Base-by-base conservation (phyloP, 2,113 vertebrate species). In the Phrynocephalus versicolor region DNA sequence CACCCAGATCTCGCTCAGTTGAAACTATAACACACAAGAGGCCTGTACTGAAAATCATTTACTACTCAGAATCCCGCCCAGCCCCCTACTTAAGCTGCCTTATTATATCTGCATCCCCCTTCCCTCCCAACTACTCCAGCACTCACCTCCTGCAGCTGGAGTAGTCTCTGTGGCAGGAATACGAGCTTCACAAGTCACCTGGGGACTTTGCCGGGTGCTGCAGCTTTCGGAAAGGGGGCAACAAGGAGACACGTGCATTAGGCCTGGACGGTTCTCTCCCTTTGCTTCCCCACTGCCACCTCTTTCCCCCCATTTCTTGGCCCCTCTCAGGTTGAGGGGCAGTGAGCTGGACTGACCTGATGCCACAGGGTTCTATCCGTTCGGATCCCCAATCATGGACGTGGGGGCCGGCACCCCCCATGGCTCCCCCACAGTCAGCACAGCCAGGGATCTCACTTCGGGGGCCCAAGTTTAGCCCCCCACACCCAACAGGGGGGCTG, bases 381-480 rank as follows among this genome's bases (percentile, higher is more conserved):
- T 86, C 84, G 0, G 84, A 86, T 55, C 84, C 71, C 84, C 84
- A 86, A 39, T 86, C 84, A 2, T 86, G 84, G 57, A 74, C 70
- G 37, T 86, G 84, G 78, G 84, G 84, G 70, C 84, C 84, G 13
- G 84, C 84, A 65, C 84, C 84, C 84, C 84, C 84, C 84, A 86
- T 86, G 78, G 65, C 58, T 74, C 58, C 78, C 25, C 78, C 84
- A 30, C 84, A 86, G 60, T 86, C 84, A 65, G 84, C 84, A 65
- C 84, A 86, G 78, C 84, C 84, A 86, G 84, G 84, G 41, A 86
- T 74, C 78, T 86, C 84, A 55, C 84, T 86, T 39, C 84, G 84
- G 58, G 84, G 84, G 60, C 70, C 84, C 84, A 86, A 73, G 77
- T 25, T 79, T 39, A 81, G 78, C 69, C 78, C 84, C 78, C 84